Evolutionary conservation across 2,888 invertebrate genomes (phyloP), one percentile per base, ranked within the genome.

Genomic region (Crepidodera aurea): DNA sequence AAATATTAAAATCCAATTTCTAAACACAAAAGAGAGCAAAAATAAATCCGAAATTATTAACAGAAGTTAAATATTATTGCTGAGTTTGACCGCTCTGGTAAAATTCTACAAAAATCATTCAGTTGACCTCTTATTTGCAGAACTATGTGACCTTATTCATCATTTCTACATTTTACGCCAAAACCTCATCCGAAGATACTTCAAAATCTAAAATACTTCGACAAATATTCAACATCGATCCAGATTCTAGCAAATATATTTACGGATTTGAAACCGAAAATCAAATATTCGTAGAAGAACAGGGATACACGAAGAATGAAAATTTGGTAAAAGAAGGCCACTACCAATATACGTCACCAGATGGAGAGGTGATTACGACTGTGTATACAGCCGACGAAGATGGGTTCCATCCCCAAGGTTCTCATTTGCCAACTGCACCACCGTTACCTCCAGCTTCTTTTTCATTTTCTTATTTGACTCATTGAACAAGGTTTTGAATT

Each of bases 391-490:
- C 62, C 8, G 44, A 62, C 18, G 57, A 62, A 34, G 44, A 62
- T 69, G 89, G 89, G 51, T 89, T 83, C 83, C 86, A 87, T 75
- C 87, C 88, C 4, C 83, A 82, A 71, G 86, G 87, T 12, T 82
- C 82, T 16, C 86, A 87, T 70, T 76, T 87, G 1, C 88, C 88
- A 27, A 69, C 69, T n/a, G 65, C 68, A n/a, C 90, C 88, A 37
- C 89, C 90, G 62, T 86, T 89, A 62, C 90, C 90, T 48, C 85
- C 83, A 62, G 87, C 85, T 27, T 54, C 54, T n/a, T 54, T 54
- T 29, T 44, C 44, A n/a, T 42, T 42, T 42, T 42, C 42, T 10
- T 12, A 8, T 22, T 48, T 27, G 15, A 25, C 25, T 3, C 19
- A 15, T 5, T 42, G 12, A 53, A 29, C 2, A 22, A 22, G 22